phyloP scores from a whole-genome alignment of 2,888 invertebrate genomes.

The Nebria brevicollis region DNA sequence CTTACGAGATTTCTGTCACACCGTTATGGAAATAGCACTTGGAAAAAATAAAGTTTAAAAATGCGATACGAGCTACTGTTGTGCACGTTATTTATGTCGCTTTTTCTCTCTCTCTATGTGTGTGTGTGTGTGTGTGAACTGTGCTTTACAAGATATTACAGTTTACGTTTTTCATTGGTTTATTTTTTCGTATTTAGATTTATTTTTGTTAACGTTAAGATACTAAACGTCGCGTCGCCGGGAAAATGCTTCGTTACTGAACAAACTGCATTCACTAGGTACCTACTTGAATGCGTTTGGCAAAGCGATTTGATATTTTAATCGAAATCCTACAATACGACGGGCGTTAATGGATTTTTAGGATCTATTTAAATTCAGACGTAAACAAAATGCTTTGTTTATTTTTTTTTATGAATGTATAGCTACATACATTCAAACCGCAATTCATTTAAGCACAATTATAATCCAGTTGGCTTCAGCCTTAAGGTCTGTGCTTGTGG shows the following conservation, averaged over 20 bases:
- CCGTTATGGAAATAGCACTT: slow-evolving; percentile 4
- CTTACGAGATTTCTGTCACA: slow-evolving; percentile 22
- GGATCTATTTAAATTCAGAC: too few species aligned
- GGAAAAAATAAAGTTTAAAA: slow-evolving; percentile 18
- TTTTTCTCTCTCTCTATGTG: neutral
- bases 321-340: neutral
- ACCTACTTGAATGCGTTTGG: too few species aligned
- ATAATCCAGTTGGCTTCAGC: neutral
- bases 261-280: too few species aligned
- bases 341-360: too few species aligned
- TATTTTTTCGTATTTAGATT: neutral
- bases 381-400: too few species aligned
- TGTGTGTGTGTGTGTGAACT: neutral
- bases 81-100: neutral
- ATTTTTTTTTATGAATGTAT: too few species aligned
- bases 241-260: too few species aligned
- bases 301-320: neutral
- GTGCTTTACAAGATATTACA: slow-evolving; percentile 1
- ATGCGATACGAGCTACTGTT: slow-evolving; percentile 2
- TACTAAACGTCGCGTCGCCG: neutral
- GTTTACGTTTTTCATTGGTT: neutral
- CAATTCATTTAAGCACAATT: neutral
- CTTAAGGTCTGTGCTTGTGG: neutral
- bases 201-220: neutral
- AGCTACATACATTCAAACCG: neutral